Conservation (phyloP, 2,797 vertebrate species). For the Enoplosus armatus region DNA sequence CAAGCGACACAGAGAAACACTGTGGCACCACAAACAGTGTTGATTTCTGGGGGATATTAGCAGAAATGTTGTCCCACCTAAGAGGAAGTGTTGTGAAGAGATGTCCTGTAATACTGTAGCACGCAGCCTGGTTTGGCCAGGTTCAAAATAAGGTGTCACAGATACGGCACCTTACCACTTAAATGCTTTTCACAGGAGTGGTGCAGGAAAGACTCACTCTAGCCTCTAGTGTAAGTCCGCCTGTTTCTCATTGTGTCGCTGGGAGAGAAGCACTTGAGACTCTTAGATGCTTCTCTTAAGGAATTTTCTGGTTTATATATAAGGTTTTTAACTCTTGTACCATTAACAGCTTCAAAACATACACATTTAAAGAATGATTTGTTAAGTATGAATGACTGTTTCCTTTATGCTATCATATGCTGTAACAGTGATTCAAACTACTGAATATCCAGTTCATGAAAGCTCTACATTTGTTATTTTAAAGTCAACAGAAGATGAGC, state of each 20-base stretch:
- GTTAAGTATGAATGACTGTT: slow-evolving; percentile 1
- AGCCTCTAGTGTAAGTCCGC: neutral
- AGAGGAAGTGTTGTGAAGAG: slow-evolving; percentile 17
- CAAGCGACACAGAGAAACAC: neutral
- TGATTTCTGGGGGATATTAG: slow-evolving; percentile 3
- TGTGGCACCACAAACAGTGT: neutral
- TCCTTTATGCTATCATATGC: neutral
- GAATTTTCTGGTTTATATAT: slow-evolving; percentile 7
- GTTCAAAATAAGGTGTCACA: slow-evolving; percentile 35
- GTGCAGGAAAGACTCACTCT: slow-evolving; percentile 10
- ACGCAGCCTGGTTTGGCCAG: neutral
- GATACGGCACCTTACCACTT: slow-evolving; percentile 28
- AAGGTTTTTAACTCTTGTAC: slow-evolving; percentile 4
- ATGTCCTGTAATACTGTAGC: slow-evolving; percentile 20
- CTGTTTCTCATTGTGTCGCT: slow-evolving; percentile 8
- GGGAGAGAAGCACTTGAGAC: slow-evolving; percentile 19
- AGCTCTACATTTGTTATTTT: no score
- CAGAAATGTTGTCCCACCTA: neutral
- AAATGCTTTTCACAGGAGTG: slow-evolving; percentile 45
- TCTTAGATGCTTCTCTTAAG: neutral
- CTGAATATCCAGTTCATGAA: no score
- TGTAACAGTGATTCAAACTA: slow-evolving; percentile 24
- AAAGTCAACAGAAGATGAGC: slow-evolving; percentile 22
- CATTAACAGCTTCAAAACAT: slow-evolving; percentile 14
- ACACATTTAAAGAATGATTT: neutral